A percentile compares a stretch with the other conserved stretches of the same genome.
These are phyloP conservation scores for Labrus mixtus DNA, from an alignment of 2,113 vertebrate genomes.

Conservation along the genomic window DNA sequence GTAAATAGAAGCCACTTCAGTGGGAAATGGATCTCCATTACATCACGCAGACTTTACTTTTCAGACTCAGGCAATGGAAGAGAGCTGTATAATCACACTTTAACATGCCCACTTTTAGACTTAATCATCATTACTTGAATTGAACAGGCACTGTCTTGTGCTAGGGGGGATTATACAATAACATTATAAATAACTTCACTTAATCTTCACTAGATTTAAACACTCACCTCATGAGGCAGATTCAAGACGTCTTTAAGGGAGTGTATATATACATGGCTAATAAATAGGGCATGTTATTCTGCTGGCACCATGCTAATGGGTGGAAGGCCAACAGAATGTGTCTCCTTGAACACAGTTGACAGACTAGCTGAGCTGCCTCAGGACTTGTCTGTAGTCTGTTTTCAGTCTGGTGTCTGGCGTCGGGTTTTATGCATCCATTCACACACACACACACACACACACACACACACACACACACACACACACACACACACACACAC, in stretches of 20 bases:
- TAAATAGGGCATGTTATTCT: slow-evolving; percentile 62
- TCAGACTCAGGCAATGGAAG: too few species aligned
- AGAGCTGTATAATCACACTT: too few species aligned
- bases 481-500: too few species aligned
- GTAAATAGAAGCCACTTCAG: too few species aligned
- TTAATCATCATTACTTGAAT: too few species aligned
- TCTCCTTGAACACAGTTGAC: slow-evolving; percentile 72
- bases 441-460: not conserved
- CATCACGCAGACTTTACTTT: too few species aligned
- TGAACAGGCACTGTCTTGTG: not conserved
- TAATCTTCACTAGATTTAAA: slow-evolving; percentile 21
- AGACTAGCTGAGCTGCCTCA: slow-evolving; percentile 55
- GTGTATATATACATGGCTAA: slow-evolving; percentile 17
- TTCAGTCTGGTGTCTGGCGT: slow-evolving; percentile 69
- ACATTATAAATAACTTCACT: not conserved
- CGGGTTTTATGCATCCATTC: slow-evolving; percentile 35
- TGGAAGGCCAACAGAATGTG: slow-evolving; percentile 55
- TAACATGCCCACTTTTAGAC: too few species aligned
- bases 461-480: too few species aligned
- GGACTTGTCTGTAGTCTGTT: slow-evolving; percentile 62
- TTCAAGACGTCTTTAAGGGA: slow-evolving; percentile 6
- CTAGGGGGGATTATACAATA: slow-evolving; percentile 4
- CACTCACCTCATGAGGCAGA: slow-evolving; percentile 10
- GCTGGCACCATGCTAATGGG: slow-evolving; percentile 38
- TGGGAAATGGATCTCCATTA: too few species aligned